A percentile compares a stretch with the other conserved stretches of the same genome.
Conservation (phyloP, 92 coral and sea anemone genomes). For the Pocillopora meandrina region DNA sequence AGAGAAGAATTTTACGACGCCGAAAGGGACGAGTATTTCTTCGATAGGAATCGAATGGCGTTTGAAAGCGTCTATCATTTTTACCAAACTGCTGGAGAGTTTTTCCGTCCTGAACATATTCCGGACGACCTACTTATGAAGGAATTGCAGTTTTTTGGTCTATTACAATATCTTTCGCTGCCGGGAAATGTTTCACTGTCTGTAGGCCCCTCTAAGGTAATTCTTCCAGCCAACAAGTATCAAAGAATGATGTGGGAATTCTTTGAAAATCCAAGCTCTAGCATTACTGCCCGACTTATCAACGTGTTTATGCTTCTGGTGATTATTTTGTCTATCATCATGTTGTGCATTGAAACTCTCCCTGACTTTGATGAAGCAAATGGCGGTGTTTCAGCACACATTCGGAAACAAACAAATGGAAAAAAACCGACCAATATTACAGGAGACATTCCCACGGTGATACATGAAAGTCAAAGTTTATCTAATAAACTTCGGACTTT, state of each 20-base stretch:
- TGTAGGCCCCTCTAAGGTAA: slow-evolving; percentile 4
- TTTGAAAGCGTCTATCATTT: slow-evolving; percentile 63
- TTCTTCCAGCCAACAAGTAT: slow-evolving; percentile 6
- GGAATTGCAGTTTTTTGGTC: slow-evolving; percentile 69
- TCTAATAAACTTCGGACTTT: slow-evolving; percentile 5
- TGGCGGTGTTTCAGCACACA: background rate
- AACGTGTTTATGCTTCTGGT: slow-evolving; percentile 12
- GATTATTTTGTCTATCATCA: slow-evolving; percentile 30
- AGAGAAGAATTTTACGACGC: slow-evolving; percentile 57
- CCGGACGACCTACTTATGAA: slow-evolving; percentile 58
- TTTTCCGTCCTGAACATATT: slow-evolving; percentile 51
- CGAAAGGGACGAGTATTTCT: slow-evolving; percentile 57
- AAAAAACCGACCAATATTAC: background rate
- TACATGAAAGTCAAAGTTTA: background rate
- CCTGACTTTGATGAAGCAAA: slow-evolving; percentile 27
- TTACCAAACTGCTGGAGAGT: slow-evolving; percentile 51
- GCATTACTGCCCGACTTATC: slow-evolving; percentile 23
- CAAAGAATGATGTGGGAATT: slow-evolving; percentile 57
- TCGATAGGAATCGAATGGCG: slow-evolving; percentile 69
- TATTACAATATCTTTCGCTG: slow-evolving; percentile 38
- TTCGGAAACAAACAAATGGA: background rate
- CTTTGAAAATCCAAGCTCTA: slow-evolving; percentile 47
- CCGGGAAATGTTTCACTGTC: slow-evolving; percentile 4
- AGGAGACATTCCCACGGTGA: too few species aligned
- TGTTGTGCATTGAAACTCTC: slow-evolving; percentile 47